Base-by-base conservation (phyloP, 2,888 invertebrate species). In the Halocaridina rubra region DNA sequence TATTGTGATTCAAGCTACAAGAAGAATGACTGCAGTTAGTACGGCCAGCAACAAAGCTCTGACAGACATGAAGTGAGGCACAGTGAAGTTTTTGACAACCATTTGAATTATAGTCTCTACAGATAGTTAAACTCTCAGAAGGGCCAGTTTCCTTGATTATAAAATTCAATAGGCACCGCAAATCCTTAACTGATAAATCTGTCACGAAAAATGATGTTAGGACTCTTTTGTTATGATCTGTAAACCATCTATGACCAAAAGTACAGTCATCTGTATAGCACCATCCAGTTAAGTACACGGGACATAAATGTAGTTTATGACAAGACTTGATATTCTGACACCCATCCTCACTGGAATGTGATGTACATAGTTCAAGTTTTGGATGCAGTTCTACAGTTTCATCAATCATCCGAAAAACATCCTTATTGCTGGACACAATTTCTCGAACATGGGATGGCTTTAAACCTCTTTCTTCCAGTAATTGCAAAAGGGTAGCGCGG, bases 191-290 rank as follows among this genome's bases (percentile, higher is more conserved):
- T n/a, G 39, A 39, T 53, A 85, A 46, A 30, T 46, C 46, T 10
- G 71, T 76, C 29, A 85, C 24, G 10, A 39, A 71, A 59, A 69
- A 85, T 8, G 8, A n/a, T n/a, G 22, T 39, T n/a, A 85, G 61
- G 30, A 81, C 24, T 1, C 13, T 16, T 32, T 76, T 85, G 59
- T 85, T 85, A 71, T 85, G 85, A 5, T 85, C 72, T 33, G 85
- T 81, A n/a, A 13, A 72, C 75, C 75, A 71, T n/a, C 24, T 69
- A 46, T 85, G 85, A 5, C 85, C 85, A 19, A 67, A 22, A 16
- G 24, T 16, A 61, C 85, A 85, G 46, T 59, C 33, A 1, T 19
- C 27, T 1, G 80, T 77, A 2, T 7, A n/a, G 24, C 85, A 85
- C 46, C 61, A 77, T 29, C 77, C 61, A 4, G 39, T 33, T 10